Evolutionary conservation across 2,113 vertebrate species (phyloP).

Genomic region (Callaeas wilsoni): DNA sequence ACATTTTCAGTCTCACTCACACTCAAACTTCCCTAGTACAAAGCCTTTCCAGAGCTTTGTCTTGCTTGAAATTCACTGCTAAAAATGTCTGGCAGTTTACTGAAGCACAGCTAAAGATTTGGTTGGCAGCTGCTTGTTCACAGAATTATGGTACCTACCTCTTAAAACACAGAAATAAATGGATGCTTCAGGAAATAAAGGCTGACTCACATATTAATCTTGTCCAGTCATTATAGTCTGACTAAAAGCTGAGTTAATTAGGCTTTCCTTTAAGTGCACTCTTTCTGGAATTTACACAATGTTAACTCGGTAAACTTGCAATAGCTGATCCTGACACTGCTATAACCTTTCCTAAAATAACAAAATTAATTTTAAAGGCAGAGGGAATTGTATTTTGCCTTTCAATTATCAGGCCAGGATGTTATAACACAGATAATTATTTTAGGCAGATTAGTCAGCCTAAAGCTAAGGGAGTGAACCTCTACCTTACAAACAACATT

Average conservation of each 20-base stretch:
- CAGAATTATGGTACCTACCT: background rate
- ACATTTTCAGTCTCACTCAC: background rate
- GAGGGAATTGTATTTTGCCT: background rate
- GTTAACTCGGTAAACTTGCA: background rate
- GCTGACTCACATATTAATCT: background rate
- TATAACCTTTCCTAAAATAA: slow-evolving; percentile 12
- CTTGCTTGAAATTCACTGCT: background rate
- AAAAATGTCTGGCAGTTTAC: background rate
- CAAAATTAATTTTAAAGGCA: background rate
- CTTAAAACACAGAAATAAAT: background rate
- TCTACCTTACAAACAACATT: background rate
- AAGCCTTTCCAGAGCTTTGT: background rate
- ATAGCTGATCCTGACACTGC: background rate
- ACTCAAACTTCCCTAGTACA: background rate
- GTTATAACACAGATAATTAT: background rate
- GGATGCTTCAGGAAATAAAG: background rate
- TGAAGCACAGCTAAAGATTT: background rate
- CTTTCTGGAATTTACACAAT: background rate
- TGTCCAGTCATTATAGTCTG: background rate
- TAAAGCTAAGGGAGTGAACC: background rate
- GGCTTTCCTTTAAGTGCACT: background rate
- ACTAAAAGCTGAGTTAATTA: slow-evolving; percentile 11
- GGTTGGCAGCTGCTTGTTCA: background rate
- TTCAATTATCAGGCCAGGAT: background rate
- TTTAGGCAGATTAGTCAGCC: background rate